Evolutionary conservation across 2,797 vertebrate genomes (phyloP), one percentile per base, ranked within the genome.

Genomic region (Streptopelia turtur): DNA sequence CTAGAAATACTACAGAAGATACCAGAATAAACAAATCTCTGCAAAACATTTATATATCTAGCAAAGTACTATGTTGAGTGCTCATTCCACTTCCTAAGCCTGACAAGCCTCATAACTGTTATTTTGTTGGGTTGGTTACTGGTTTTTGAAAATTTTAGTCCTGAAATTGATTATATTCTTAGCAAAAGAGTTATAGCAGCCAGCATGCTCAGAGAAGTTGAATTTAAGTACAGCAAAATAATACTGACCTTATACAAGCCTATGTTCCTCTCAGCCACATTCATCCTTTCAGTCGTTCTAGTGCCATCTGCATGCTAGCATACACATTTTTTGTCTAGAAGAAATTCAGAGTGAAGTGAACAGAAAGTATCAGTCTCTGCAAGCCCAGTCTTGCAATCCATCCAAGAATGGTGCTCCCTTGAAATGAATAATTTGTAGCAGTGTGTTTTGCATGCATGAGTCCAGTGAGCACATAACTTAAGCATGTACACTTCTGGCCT

Each of bases 131-230:
- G 18, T 45, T 45, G 43, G 43, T 45, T 45, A 45, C 20, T 45
- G 18, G 18, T 45, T 70, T 74, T 65, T 87, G 49, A 74, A 21
- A 33, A n/a, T 79, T 95, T 90, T 77, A 80, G 72, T 76, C 76
- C 87, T 95, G 66, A 86, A 92, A 86, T 83, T 60, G 45, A 13
- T 69, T 87, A 61, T 43, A 39, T 61, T 53, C 7, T 86, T 84
- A 91, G 80, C 79, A 76, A 92, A 30, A 81, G 81, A 93, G 60
- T 65, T 96, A 84, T 25, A 57, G 3, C 49, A 82, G 64, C 78
- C 72, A 89, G 71, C 57, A 60, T 59, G 79, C 89, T 94, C 65
- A 93, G 75, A 94, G 83, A 95, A 89, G 49, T 85, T 82, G 85
- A 89, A 33, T 81, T 97, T 25, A 53, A 31, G 5, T 70, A 33